Base-by-base conservation (phyloP, 2,797 vertebrate species). In the Gymnothorax reevesii region DNA sequence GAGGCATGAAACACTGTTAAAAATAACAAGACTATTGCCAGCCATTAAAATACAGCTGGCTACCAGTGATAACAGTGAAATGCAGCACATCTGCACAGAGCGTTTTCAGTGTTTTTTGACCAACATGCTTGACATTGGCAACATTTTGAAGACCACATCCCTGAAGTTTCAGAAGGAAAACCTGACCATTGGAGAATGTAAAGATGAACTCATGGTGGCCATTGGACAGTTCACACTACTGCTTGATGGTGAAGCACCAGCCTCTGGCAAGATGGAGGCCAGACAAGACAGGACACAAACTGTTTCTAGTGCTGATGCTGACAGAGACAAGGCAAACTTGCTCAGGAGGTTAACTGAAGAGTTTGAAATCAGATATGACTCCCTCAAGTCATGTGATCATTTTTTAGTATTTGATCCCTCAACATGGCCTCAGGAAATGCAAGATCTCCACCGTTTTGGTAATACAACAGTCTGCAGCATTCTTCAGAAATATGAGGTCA, bases 391-490 rank as follows among this genome's bases (percentile, higher is more conserved):
- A 84, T 87, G 62, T 83, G 49, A 87, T 88, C n/a, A 64, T 2
- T 77, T 88, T 62, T 85, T 79, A 71, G 20, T 87, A 4, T 89
- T 87, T 88, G 59, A 88, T 87, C 86, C 84, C 82, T 85, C 86
- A 86, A 59, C 52, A 82, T 88, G 80, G 79, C 84, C 57, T 25
- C 80, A 77, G 15, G 54, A 85, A 79, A 86, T 80, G 79, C n/a
- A 85, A 84, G 27, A 84, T n/a, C 85, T 88, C 85, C 83, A 86
- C 83, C 82, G 75, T 86, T 89, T 89, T 87, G n/a, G n/a, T n/a
- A n/a, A n/a, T n/a, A n/a, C n/a, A n/a, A n/a, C n/a, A n/a, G n/a
- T n/a, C n/a, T n/a, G n/a, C n/a, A n/a, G n/a, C n/a, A n/a, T n/a
- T n/a, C n/a, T n/a, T n/a, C n/a, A n/a, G n/a, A n/a, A n/a, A n/a